A percentile compares a stretch with the other conserved stretches of the same genome.
Evolutionary conservation across 2,888 invertebrate genomes (phyloP).

Genomic region (Dioctria rufipes): DNA sequence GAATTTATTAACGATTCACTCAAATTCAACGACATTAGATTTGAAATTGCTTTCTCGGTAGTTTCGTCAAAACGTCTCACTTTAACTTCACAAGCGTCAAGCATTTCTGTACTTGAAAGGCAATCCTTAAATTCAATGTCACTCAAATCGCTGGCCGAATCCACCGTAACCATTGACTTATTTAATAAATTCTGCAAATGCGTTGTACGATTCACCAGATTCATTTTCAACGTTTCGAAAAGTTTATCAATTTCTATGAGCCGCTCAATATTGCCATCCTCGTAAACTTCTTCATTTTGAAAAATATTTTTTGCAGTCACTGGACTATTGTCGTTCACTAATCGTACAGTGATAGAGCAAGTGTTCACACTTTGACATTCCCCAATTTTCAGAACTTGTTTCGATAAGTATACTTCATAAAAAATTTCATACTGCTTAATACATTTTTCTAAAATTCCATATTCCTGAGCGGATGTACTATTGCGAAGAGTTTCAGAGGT

Average conservation of each 20-base stretch:
- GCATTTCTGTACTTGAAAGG: constrained; percentile 64
- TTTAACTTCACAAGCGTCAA: constrained; percentile 61
- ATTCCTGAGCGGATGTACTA: constrained; percentile 24
- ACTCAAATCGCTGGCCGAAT: constrained; percentile 66
- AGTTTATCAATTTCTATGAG: constrained; percentile 69
- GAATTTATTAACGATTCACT: constrained; percentile 66
- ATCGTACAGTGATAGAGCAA: constrained; percentile 60
- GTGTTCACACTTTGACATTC: constrained; percentile 55
- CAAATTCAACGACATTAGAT: constrained; percentile 66
- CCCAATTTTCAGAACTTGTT: constrained; percentile 61
- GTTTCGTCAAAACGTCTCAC: constrained; percentile 66
- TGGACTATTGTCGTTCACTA: constrained; percentile 48
- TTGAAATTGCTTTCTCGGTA: constrained; percentile 65
- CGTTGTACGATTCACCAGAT: constrained; percentile 71
- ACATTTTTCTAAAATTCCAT: constrained; percentile 74
- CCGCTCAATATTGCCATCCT: constrained; percentile 68
- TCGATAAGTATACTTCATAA: constrained; percentile 69
- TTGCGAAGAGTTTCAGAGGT: neutral
- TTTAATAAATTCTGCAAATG: constrained; percentile 69
- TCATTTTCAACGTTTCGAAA: constrained; percentile 71
- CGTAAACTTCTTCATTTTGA: constrained; percentile 71
- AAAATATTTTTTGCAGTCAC: constrained; percentile 65
- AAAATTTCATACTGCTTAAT: constrained; percentile 75
- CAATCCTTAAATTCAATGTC: constrained; percentile 65
- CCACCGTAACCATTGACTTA: constrained; percentile 55